Evolutionary conservation across 2,113 vertebrate species (phyloP).

Genomic region (Sarotherodon lohbergeri): DNA sequence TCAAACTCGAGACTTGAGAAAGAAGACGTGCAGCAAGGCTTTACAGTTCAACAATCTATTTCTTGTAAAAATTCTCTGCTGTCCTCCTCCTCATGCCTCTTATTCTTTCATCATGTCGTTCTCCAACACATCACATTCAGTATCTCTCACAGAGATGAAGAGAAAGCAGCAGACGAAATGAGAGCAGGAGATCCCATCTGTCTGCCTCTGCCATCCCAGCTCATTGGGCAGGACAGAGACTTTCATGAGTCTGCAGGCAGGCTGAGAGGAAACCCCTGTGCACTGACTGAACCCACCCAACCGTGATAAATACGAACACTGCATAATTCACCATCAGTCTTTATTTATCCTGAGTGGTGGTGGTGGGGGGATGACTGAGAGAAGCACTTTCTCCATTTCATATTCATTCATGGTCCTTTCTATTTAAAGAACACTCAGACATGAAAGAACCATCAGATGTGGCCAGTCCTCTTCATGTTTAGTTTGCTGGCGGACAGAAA

Average conservation of each 20-base stretch:
- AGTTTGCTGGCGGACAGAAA: neutral
- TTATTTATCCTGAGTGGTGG: neutral
- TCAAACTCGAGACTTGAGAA: neutral
- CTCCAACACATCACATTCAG: neutral
- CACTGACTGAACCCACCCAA: neutral
- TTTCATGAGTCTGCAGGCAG: neutral
- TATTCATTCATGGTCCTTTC: neutral
- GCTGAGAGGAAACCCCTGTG: neutral
- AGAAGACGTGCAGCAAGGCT: neutral
- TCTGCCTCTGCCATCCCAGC: neutral
- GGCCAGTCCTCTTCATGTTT: neutral
- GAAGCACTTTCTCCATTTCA: neutral
- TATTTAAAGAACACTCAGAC: neutral
- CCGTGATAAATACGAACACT: neutral
- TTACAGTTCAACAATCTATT: neutral
- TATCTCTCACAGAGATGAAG: neutral
- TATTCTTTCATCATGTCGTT: neutral
- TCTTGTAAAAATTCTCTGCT: neutral
- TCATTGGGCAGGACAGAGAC: neutral
- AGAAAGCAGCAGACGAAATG: neutral
- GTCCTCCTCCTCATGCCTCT: neutral
- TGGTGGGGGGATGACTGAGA: neutral
- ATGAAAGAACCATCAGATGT: neutral
- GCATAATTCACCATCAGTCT: conserved; percentile 11
- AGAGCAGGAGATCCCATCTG: conserved; percentile 3